phyloP scores from a whole-genome alignment of 1,140 invertebrate species.

The Pseudachorutes palmiensis region DNA sequence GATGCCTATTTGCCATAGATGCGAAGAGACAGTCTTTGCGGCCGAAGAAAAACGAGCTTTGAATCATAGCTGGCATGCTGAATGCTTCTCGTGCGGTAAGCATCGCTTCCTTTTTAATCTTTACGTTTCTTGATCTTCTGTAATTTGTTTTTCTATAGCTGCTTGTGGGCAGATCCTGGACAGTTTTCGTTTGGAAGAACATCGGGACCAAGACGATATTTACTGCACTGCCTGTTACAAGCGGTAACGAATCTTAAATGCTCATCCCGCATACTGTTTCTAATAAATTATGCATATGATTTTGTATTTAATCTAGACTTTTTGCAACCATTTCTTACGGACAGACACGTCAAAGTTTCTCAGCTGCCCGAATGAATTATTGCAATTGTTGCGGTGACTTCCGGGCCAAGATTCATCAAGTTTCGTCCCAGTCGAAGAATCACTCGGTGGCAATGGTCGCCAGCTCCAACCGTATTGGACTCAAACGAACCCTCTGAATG shows the following conservation, averaged over 20 bases:
- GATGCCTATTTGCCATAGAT: conserved; percentile 13
- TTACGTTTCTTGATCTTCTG: background rate
- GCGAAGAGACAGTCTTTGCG: conserved; percentile 1
- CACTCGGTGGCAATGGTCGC: too few species aligned
- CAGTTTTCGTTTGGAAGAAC: conserved; percentile 3
- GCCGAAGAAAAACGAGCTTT: conserved; percentile 12
- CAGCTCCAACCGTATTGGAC: too few species aligned
- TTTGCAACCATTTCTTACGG: background rate
- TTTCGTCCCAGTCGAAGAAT: background rate
- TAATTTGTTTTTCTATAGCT: conserved; percentile 11
- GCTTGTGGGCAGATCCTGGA: conserved; percentile 2
- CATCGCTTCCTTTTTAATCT: background rate
- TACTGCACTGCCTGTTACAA: conserved; percentile 13
- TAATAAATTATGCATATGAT: background rate
- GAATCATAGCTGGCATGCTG: conserved; percentile 1
- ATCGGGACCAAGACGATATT: conserved; percentile 14
- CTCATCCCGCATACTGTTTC: background rate
- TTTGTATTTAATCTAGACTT: background rate
- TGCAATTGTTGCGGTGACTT: conserved; percentile 2
- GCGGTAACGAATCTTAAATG: background rate
- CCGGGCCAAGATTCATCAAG: background rate
- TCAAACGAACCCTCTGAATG: too few species aligned
- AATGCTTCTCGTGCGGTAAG: conserved; percentile 15
- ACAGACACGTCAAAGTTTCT: background rate
- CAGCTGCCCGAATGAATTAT: background rate